These are phyloP conservation scores for Drosophila nigricruria DNA, from an alignment of 2,888 invertebrate genomes.

Conservation along the genomic window DNA sequence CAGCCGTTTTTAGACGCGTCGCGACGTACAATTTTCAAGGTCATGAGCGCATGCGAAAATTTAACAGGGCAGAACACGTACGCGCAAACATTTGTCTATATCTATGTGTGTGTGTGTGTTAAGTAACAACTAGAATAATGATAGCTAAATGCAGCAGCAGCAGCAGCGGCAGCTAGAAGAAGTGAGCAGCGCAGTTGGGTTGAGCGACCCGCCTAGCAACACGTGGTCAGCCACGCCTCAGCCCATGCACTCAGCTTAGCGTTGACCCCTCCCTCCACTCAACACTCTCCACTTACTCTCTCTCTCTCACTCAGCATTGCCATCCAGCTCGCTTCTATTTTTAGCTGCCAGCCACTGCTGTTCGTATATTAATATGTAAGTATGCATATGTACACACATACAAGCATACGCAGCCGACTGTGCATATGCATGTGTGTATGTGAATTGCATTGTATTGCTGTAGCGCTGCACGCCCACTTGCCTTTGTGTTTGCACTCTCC, in stretches of 20 bases:
- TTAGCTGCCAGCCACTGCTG: constrained; percentile 40
- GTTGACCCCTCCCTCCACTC: constrained; percentile 6
- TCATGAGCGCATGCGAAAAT: constrained; percentile 51
- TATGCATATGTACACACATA: neutral
- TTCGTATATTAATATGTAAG: neutral
- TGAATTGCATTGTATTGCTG: constrained; percentile 29
- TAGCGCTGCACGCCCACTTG: constrained; percentile 44
- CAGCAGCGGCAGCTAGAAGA: constrained; percentile 1
- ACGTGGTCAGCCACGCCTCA: constrained; percentile 59
- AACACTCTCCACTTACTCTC: neutral
- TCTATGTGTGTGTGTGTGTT: constrained; percentile 20
- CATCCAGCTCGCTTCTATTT: constrained; percentile 41
- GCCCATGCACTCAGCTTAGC: constrained; percentile 21
- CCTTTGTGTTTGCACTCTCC: constrained; percentile 16
- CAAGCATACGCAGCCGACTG: no score
- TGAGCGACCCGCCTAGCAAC: constrained; percentile 75
- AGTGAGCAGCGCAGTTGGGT: constrained; percentile 32
- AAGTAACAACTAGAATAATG: constrained; percentile 27
- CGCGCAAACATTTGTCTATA: constrained; percentile 6
- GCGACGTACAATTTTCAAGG: constrained; percentile 51
- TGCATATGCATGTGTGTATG: constrained; percentile 1
- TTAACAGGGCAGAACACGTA: constrained; percentile 21
- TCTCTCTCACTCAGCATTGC: neutral
- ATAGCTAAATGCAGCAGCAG: constrained; percentile 19
- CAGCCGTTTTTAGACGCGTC: constrained; percentile 30